A percentile compares a stretch with the other conserved stretches of the same genome.
Conservation (phyloP, 2,113 vertebrate species). For the Elachura formosa region DNA sequence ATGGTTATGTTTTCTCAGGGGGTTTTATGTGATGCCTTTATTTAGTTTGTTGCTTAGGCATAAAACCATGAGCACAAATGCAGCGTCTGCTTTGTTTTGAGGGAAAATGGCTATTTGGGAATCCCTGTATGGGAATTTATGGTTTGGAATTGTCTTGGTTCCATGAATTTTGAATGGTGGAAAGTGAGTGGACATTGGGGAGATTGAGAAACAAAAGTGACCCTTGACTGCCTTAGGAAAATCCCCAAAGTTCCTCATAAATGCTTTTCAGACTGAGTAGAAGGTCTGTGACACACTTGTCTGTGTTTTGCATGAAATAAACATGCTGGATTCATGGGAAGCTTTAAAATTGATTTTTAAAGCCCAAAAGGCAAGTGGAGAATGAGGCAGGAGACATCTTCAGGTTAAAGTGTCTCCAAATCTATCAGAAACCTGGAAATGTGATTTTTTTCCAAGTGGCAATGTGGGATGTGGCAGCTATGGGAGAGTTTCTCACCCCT, state of each 20-base stretch:
- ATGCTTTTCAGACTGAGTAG: background rate
- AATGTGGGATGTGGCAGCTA: rapidly evolving
- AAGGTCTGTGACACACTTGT: background rate
- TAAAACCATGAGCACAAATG: background rate
- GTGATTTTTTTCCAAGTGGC: background rate
- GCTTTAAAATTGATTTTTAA: background rate
- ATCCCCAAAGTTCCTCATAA: background rate
- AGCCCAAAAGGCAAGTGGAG: background rate
- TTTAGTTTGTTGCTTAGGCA: background rate
- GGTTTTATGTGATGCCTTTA: background rate
- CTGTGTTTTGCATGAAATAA: background rate
- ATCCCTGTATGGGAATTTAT: rapidly evolving
- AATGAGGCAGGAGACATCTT: background rate
- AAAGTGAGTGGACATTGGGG: background rate
- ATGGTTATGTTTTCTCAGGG: background rate
- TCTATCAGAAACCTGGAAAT: background rate
- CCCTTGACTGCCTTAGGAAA: too few species aligned
- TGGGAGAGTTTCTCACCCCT: background rate
- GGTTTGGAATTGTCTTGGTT: background rate
- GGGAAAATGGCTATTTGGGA: rapidly evolving
- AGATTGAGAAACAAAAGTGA: background rate
- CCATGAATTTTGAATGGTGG: background rate
- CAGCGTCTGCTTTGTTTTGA: background rate
- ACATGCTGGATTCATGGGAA: background rate
- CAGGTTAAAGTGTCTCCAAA: background rate